Conservation (phyloP, 2,113 vertebrate species). For the Grammomys dolichurus region DNA sequence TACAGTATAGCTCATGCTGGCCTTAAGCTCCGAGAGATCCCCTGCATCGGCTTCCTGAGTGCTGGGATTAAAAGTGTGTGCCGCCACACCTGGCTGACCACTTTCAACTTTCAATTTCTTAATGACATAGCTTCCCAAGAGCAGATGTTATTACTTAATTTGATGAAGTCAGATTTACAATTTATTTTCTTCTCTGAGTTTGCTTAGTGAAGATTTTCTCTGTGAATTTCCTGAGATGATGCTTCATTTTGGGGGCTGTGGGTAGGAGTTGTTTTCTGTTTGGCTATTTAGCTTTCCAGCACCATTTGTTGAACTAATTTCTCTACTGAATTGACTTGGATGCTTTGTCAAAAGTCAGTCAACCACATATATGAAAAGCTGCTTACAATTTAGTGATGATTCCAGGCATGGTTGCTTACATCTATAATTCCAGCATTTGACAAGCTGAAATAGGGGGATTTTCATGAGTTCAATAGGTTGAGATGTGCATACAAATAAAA, state of each 20-base stretch:
- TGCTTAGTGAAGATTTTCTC: conserved; percentile 10
- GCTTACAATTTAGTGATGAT: conserved; percentile 2
- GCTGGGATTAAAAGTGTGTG: not conserved
- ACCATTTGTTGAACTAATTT: not conserved
- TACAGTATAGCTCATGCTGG: not conserved
- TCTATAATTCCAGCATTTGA: not conserved
- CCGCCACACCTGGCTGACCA: not conserved
- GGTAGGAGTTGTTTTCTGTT: not conserved
- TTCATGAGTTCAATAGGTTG: not conserved
- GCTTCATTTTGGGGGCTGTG: not conserved
- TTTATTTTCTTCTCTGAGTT: not conserved
- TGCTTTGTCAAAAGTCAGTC: not conserved
- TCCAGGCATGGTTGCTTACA: not conserved
- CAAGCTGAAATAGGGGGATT: not conserved
- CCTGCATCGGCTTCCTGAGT: not conserved
- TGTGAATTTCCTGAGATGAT: not conserved
- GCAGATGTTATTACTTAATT: conserved; percentile 3
- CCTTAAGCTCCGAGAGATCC: not conserved
- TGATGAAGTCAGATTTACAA: not conserved
- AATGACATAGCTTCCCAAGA: not conserved
- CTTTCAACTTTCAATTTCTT: not conserved
- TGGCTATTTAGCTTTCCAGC: not conserved
- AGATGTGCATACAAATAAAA: not conserved
- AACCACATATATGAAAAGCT: not conserved
- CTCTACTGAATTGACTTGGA: not conserved